Evolutionary conservation across 2,888 invertebrate species (phyloP), one percentile per base, ranked within the genome.

Genomic region (Selenia dentaria): DNA sequence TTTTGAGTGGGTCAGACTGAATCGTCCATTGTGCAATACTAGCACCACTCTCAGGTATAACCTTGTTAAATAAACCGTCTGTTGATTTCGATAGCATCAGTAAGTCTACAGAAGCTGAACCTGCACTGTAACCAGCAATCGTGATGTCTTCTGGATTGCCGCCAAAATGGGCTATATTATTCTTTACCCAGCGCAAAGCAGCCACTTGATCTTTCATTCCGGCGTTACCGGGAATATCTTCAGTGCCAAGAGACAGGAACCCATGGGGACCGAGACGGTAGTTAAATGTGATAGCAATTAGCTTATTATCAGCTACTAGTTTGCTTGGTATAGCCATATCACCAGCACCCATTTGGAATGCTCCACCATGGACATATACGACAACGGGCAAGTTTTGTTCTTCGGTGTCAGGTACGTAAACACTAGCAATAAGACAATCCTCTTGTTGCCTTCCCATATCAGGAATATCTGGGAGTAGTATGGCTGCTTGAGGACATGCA

Each of bases 361-460:
- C 84, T 5, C 90, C 91, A 9, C 88, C 88, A 33, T 91, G 91
- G 1, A 91, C 64, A 31, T 70, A 63, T 6, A 90, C 79, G 18
- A 89, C 50, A 0, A 91, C 91, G 2, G 90, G 79, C 2, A 79
- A 46, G 12, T 70, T 64, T 2, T 37, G 60, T 18, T 62, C 57
- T 25, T 52, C 38, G 18, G 71, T 74, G 20, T 74, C 64, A 2
- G 83, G 80, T 0, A 76, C 72, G 31, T 68, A 82, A 2, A 87
- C 65, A 51, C 77, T 87, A 2, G 79, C 63, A 13, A 79, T 62
- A 1, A 87, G 68, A 44, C 86, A 87, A 42, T 85, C 72, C 56
- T 84, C 81, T 22, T 20, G 46, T 16, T 16, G 16, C 4, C 4
- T 16, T 16, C 16, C 16, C 47, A 57, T 60, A n/a, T 40, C 48